These are phyloP conservation scores for Frieseomelitta varia DNA, from an alignment of 1,140 invertebrate genomes.

Conservation along the genomic window DNA sequence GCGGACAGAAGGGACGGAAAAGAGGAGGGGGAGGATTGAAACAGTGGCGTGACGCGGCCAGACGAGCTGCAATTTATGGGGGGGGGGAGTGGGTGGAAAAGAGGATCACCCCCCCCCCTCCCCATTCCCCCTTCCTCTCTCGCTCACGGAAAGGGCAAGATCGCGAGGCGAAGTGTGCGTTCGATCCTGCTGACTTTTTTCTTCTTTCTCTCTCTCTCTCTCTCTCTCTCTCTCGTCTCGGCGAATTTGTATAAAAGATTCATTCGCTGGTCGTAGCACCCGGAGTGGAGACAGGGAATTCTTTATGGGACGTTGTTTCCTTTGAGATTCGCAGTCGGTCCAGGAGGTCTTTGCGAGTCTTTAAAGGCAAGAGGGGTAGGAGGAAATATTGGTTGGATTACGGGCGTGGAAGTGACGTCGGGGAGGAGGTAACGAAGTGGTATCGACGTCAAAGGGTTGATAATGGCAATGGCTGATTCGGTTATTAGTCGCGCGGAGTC, in stretches of 20 bases:
- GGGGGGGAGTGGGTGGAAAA: background rate
- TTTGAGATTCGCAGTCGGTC: constrained; percentile 9
- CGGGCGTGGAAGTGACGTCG: constrained; percentile 16
- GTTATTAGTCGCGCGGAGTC: background rate
- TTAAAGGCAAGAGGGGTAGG: no score
- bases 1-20: constrained; percentile 18
- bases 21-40: background rate
- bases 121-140: no score
- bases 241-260: constrained; percentile 24
- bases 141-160: background rate
- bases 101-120: background rate
- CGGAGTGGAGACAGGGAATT: background rate
- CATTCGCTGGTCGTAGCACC: background rate
- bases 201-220: no score
- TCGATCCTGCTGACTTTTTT: background rate
- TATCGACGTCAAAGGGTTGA: background rate
- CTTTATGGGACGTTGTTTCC: background rate
- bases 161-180: background rate
- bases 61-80: constrained; percentile 24
- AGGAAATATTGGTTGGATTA: background rate
- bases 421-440: constrained; percentile 17
- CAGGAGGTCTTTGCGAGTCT: background rate
- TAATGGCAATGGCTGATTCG: background rate
- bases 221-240: background rate
- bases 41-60: background rate